Evolutionary conservation across 2,797 vertebrate species (phyloP), one percentile per base, ranked within the genome.

Genomic region (Ambastaia sidthimunki): DNA sequence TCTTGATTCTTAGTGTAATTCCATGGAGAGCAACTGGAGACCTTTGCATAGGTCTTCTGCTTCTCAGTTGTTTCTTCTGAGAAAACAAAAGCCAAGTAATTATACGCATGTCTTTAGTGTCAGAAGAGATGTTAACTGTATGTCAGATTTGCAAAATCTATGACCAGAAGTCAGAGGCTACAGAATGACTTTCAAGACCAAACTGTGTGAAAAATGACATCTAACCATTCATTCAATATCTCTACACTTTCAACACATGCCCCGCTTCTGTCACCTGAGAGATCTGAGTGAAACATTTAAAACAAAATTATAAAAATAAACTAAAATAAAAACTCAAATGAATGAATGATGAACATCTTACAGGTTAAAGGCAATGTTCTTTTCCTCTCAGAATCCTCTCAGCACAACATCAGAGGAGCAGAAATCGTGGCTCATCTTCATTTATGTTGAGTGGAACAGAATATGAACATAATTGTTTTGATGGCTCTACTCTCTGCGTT

Each of bases 401-500:
- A 41, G 74, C 21, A 41, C 9, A 75, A 63, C 57, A 62, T 62
- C 59, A 9, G 6, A 31, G 15, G 2, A 4, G 1, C 34, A 44
- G 50, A 44, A 76, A 44, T n/a, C 4, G 21, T 13, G 47, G 62
- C 74, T 67, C 31, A 55, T 67, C 31, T 67, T 76, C 21, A 76
- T 76, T 67, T 55, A 44, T 76, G 80, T 69, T 1, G 65, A 83
- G 83, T 73, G 75, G 59, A 47, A 25, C 50, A 19, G 54, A 78
- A 80, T 75, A 34, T 69, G 55, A 84, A 57, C 74, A 66, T 84
- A 88, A 89, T 86, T 88, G 84, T 75, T 75, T 86, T 86, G 72
- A 88, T 87, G 78, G 67, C 80, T 82, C 85, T 69, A 73, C 80
- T 44, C 66, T 83, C 48, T 85, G 57, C 57, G 65, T 82, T 71